Evolutionary conservation across 2,888 invertebrate species (phyloP), one percentile per base, ranked within the genome.

Genomic region (Rotaria sp.): DNA sequence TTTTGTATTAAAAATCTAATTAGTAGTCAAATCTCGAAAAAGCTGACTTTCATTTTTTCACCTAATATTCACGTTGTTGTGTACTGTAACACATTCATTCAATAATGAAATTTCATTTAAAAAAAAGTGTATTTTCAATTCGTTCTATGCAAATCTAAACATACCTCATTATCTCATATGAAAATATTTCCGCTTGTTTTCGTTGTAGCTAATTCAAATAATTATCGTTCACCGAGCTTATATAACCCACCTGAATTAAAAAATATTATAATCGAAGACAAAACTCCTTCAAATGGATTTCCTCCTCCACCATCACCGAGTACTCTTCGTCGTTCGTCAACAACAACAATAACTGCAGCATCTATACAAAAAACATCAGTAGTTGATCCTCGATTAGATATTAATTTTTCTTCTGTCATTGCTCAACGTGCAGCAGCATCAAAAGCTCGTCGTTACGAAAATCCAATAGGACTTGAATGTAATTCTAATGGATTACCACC

Each of bases 391-490:
- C 80, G 87, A 57, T 38, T 52, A 30, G 84, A 84, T 67, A 57
- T 30, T 50, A 48, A 87, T 48, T 87, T 87, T 57, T 57, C 85
- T 24, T 84, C 80, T 48, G 38, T 87, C 5, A 87, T 87, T 30
- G 87, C 87, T 2, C 84, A 85, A 57, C 85, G 85, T 41, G 87
- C 87, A 24, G 87, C 87, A 0, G 87, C 85, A 30, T 41, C 85
- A 52, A n/a, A 80, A 52, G 87, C 87, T 15, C 85, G 85, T 84
- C 85, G 80, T 57, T 59, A 87, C 13, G 86, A 86, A 74, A 86
- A 30, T 84, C 35, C 45, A 0, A 30, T 84, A 18, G 67, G 15
- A 35, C 35, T 38, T 35, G 67, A 67, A 18, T 67, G 21, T 67
- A 30, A 18, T 67, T 67, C 67, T 18, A 67, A 67, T 67, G 67